phyloP scores from a whole-genome alignment of 2,797 vertebrate species.

The Sternarchorhynchus goeldii region DNA sequence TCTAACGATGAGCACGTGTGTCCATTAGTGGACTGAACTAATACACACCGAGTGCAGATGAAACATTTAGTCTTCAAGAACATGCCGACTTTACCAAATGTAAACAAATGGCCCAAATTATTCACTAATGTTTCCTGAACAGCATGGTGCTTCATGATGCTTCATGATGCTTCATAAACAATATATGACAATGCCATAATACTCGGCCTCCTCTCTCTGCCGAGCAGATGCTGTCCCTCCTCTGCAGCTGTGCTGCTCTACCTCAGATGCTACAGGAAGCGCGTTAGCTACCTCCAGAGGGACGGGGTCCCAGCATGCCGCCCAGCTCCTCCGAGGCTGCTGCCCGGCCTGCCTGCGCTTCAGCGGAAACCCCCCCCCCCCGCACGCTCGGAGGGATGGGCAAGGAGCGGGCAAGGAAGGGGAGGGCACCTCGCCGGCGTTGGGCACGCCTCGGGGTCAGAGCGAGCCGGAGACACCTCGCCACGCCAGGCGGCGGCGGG shows the following conservation, averaged over 20 bases:
- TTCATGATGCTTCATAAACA: slow-evolving; percentile 56
- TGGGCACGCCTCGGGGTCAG: neutral
- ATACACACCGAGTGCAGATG: slow-evolving; percentile 15
- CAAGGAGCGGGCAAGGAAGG: slow-evolving; percentile 16
- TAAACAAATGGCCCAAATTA: slow-evolving; percentile 57
- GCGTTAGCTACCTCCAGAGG: slow-evolving; percentile 48
- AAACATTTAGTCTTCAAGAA: slow-evolving; percentile 39
- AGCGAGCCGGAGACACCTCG: neutral
- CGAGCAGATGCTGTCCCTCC: slow-evolving; percentile 59
- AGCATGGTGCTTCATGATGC: slow-evolving; percentile 44
- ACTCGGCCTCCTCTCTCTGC: slow-evolving; percentile 48
- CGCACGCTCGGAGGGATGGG: no score
- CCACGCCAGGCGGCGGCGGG: neutral
- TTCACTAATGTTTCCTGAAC: slow-evolving; percentile 51
- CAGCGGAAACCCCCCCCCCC: slow-evolving; percentile 11
- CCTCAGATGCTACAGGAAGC: slow-evolving; percentile 50
- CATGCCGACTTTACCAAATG: slow-evolving; percentile 49
- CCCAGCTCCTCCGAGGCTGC: slow-evolving; percentile 46
- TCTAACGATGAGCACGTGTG: neutral
- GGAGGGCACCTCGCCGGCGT: no score
- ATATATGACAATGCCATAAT: slow-evolving; percentile 51
- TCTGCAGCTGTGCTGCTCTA: slow-evolving; percentile 57
- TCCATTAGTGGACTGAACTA: neutral
- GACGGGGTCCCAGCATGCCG: slow-evolving; percentile 33
- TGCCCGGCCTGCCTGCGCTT: slow-evolving; percentile 24